Conservation (phyloP, 2,888 invertebrate genomes). For the Leucoptera coffeella region DNA sequence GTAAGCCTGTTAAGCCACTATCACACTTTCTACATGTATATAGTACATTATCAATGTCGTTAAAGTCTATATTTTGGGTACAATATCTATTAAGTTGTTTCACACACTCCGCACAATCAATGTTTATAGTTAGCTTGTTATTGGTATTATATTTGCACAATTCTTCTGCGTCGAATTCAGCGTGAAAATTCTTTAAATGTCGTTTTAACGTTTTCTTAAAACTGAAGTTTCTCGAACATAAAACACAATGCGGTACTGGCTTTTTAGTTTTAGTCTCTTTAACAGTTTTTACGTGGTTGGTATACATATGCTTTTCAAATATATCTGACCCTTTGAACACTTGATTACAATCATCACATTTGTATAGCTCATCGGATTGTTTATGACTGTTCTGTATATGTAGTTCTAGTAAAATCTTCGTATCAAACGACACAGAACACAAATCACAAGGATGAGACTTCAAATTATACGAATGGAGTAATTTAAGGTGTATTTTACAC, state of each 20-base stretch:
- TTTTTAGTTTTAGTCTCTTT: constrained; percentile 13
- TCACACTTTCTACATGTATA: constrained; percentile 22
- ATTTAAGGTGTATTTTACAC: constrained; percentile 30
- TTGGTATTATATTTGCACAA: constrained; percentile 18
- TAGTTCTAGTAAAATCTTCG: constrained; percentile 18
- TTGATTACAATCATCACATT: constrained; percentile 28
- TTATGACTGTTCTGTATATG: constrained; percentile 25
- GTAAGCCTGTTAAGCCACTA: constrained; percentile 16
- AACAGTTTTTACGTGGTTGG: constrained; percentile 12
- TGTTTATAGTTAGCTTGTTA: constrained; percentile 11
- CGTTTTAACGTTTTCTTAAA: constrained; percentile 27
- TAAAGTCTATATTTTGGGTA: constrained; percentile 14
- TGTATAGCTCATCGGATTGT: constrained; percentile 27
- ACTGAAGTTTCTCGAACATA: constrained; percentile 36
- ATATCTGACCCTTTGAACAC: constrained; percentile 26
- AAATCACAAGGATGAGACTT: constrained; percentile 27
- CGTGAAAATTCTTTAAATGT: constrained; percentile 31
- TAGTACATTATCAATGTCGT: constrained; percentile 14
- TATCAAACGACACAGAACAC: constrained; percentile 25
- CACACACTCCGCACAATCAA: constrained; percentile 26
- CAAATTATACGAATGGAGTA: constrained; percentile 30
- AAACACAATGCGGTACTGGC: constrained; percentile 19
- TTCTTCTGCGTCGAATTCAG: constrained; percentile 23
- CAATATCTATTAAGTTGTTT: constrained; percentile 20
- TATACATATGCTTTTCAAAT: constrained; percentile 22